phyloP scores from a whole-genome alignment of 1,140 invertebrate species.

The Mamestra configurata region DNA sequence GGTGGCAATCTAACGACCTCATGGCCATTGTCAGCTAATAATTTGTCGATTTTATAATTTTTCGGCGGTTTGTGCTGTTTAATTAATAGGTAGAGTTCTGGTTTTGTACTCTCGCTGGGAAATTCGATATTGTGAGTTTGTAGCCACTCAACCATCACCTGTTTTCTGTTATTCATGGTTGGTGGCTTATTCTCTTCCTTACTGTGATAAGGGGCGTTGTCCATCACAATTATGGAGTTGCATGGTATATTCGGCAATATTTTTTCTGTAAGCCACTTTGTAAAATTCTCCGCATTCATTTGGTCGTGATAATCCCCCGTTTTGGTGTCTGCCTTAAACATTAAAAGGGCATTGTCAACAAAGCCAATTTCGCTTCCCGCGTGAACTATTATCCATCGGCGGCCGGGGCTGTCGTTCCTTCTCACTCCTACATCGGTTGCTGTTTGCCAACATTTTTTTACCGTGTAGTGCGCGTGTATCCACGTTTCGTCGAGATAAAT shows the following conservation, averaged over 20 bases:
- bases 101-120: slow-evolving; percentile 26
- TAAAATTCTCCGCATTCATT: slow-evolving; percentile 60
- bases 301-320: slow-evolving; percentile 57
- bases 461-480: slow-evolving; percentile 24
- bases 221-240: no score
- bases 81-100: slow-evolving; percentile 43
- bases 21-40: slow-evolving; percentile 4
- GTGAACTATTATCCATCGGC: slow-evolving; percentile 56
- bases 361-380: slow-evolving; percentile 56
- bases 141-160: slow-evolving; percentile 52
- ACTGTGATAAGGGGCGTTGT: slow-evolving; percentile 55
- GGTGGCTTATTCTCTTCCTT: slow-evolving; percentile 22
- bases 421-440: slow-evolving; percentile 45
- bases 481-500: no score
- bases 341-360: slow-evolving; percentile 53
- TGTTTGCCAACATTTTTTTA: slow-evolving; percentile 44
- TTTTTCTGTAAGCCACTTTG: slow-evolving; percentile 55
- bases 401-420: slow-evolving; percentile 51
- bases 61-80: no score
- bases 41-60: neutral
- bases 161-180: slow-evolving; percentile 37
- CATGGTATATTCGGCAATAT: slow-evolving; percentile 57
- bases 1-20: slow-evolving; percentile 1
- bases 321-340: slow-evolving; percentile 59
- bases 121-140: slow-evolving; percentile 36